Conservation (phyloP, 1,140 invertebrate species). For the Phocides pigmalion region DNA sequence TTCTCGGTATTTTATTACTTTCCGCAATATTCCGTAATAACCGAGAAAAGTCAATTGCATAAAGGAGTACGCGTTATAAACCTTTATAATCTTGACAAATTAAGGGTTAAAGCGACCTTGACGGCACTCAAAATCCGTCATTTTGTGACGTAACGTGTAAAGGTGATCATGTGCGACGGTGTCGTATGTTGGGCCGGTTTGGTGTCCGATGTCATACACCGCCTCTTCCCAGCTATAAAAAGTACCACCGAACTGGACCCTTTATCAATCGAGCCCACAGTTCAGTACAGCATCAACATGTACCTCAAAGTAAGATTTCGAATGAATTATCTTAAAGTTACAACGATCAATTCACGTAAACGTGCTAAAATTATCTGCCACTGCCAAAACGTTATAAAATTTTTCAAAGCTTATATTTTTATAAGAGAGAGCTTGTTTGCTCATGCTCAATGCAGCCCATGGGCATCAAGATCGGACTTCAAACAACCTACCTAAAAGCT, state of each 20-base stretch:
- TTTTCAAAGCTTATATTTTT: too few species aligned
- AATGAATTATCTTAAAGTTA: neutral
- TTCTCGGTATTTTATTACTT: too few species aligned
- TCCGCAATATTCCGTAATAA: too few species aligned
- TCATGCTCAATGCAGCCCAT: too few species aligned
- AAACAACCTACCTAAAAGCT: too few species aligned
- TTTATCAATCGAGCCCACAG: conserved; percentile 65
- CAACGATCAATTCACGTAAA: neutral
- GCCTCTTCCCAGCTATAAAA: conserved; percentile 71
- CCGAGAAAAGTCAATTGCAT: too few species aligned
- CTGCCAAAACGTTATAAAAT: too few species aligned
- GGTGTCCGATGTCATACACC: conserved; percentile 58
- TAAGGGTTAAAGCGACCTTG: conserved; percentile 64
- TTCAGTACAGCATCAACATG: conserved; percentile 71
- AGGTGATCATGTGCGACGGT: conserved; percentile 63
- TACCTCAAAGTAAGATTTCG: conserved; percentile 69
- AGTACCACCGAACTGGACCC: conserved; percentile 57
- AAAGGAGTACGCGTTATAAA: too few species aligned
- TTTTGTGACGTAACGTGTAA: conserved; percentile 64
- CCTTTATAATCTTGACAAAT: too few species aligned
- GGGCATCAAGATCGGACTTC: too few species aligned
- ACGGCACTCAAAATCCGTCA: conserved; percentile 56
- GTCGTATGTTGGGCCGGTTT: conserved; percentile 72
- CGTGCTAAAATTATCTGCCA: too few species aligned
- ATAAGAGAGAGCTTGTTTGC: too few species aligned